Percentiles rank a stretch among this genome's conserved stretches.
phyloP scores from a whole-genome alignment of 2,888 invertebrate species.

The Tipula confusa region DNA sequence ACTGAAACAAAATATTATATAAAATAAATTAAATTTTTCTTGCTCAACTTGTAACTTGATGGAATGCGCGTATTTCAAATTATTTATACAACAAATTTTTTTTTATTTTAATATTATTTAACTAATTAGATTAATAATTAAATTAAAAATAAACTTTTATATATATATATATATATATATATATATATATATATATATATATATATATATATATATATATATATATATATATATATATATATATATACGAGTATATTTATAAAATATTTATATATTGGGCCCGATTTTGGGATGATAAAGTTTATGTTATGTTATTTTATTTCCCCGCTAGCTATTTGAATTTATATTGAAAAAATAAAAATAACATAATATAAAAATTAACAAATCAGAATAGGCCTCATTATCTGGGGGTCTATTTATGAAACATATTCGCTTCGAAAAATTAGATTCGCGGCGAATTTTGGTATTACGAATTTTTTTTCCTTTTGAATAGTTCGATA shows the following conservation, averaged over 20 bases:
- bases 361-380: too few relatives aligned
- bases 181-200: background rate
- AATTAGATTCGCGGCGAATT: too few relatives aligned
- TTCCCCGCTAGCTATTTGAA: too few relatives aligned
- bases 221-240: background rate
- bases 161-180: background rate
- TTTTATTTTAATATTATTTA: conserved; percentile 15
- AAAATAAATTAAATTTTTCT: background rate
- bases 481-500: too few relatives aligned
- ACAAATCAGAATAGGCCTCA: too few relatives aligned
- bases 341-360: too few relatives aligned
- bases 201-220: background rate
- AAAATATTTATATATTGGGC: background rate
- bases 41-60: background rate
- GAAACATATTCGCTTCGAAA: too few relatives aligned
- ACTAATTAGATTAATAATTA: background rate
- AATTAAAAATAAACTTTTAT: background rate
- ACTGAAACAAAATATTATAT: background rate
- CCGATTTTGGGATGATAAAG: too few relatives aligned
- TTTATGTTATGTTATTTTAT: too few relatives aligned
- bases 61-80: conserved; percentile 12
- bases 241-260: background rate
- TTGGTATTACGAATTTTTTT: too few relatives aligned
- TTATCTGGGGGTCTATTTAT: too few relatives aligned
- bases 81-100: background rate